Evolutionary conservation across 2,797 vertebrate genomes (phyloP), one percentile per base, ranked within the genome.

Genomic region (Meda fulgida): DNA sequence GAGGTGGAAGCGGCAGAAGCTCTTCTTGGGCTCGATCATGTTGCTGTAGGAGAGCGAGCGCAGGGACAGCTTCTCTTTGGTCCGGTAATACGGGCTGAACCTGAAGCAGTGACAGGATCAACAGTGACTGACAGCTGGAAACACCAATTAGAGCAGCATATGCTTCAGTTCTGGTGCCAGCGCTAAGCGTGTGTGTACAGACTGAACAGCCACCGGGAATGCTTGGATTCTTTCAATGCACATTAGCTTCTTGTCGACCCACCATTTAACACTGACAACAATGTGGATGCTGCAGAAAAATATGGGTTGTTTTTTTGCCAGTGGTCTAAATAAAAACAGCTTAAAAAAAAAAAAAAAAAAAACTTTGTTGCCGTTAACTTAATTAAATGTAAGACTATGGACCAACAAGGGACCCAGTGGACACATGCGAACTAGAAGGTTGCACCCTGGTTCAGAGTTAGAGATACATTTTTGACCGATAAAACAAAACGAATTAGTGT

Each of bases 81-180:
- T 99, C 89, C 98, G 94, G 93, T 98, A 99, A 89, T 98, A 99
- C 0, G 98, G 97, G 90, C 98, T 99, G 92, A 99, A 99, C 92
- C 98, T 99, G 93, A 83, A 31, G 63, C 9, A 21, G 14, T 11
- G 26, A 18, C 21, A 9, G 19, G 23, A 0, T 23, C 5, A 58
- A 31, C 31, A 31, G 63, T 16, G 29, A 23, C 29, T 9, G 26
- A 81, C 31, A 36, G 6, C n/a, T 13, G 18, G 10, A 85, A 46
- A 77, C 1, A n/a, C n/a, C 1, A 21, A 29, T 8, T 6, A 31
- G 72, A 31, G n/a, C 46, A 43, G 1, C 8, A 3, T 6, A 34
- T 6, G 1, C 43, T 11, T 75, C 43, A 75, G 69, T 16, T 71
- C 14, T 70, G 10, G 4, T 5, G 58, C 58, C 1, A 2, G 10